Evolutionary conservation across 2,797 vertebrate genomes (phyloP), one percentile per base, ranked within the genome.

Genomic region (Salarias fasciatus): DNA sequence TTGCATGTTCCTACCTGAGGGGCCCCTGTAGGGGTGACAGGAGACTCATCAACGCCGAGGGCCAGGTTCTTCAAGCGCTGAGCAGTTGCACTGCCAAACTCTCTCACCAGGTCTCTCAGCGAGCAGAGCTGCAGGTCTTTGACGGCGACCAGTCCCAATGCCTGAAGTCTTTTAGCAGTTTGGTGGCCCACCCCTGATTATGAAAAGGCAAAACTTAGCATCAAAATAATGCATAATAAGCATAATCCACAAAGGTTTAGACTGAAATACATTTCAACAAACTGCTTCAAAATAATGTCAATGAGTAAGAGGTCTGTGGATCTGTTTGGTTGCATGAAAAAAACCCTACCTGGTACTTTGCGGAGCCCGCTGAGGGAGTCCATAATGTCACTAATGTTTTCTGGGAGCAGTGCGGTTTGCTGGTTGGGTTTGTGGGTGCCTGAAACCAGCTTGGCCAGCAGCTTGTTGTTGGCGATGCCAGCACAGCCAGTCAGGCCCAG

Each of bases 381-480:
- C 68, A 97, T 86, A 10, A 98, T 86, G 64, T 92, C 83, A 5
- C 62, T 61, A 40, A 84, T 60, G 48, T 93, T 93, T 52, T 95
- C 93, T 0, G 94, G 94, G 37, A 98, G 70, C 42, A 98, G 90
- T 8, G 94, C 82, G 0, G 95, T 97, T 86, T 98, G 96, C 36
- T 98, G 95, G 77, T 97, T 97, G 46, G 96, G 97, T 82, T 97
- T 98, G 71, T 95, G 95, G 38, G 88, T 72, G 3, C 95, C 95
- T 0, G 94, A 94, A 42, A 96, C 95, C 64, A 98, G 88, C 83
- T 98, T 98, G 56, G 96, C 91, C 56, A 97, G 69, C 0, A 97
- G 75, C 68, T 98, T 98, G 72, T 90, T 98, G 1, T 86, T 82
- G 41, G 97, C 94, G 0, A 97, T 80, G 29, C 96, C 97, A 5